Conservation (phyloP, 2,797 vertebrate genomes). For the Ataeniobius toweri region DNA sequence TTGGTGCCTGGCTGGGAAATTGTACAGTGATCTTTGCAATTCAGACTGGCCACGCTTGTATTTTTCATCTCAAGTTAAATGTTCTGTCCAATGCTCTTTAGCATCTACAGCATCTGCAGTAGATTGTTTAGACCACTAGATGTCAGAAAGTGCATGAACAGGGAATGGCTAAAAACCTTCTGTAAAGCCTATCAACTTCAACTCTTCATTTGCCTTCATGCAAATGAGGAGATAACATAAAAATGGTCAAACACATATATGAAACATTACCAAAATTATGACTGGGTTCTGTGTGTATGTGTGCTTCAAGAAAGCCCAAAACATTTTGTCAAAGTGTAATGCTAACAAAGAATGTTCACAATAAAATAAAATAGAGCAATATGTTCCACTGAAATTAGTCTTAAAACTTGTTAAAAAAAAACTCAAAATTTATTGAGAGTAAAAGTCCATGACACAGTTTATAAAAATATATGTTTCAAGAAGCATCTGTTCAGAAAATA, state of each 20-base stretch:
- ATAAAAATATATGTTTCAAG: constrained; percentile 3
- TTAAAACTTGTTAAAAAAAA: neutral
- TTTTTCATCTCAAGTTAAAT: neutral
- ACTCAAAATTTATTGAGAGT: neutral
- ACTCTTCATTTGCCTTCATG: neutral
- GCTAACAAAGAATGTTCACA: neutral
- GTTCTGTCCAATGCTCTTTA: neutral
- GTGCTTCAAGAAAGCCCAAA: too few species aligned
- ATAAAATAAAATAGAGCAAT: neutral
- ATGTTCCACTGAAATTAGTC: neutral
- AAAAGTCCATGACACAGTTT: neutral
- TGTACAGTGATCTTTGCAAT: too few species aligned
- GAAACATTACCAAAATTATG: neutral
- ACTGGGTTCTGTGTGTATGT: neutral
- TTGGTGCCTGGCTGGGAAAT: too few species aligned
- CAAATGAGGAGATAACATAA: neutral
- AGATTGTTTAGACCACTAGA: neutral
- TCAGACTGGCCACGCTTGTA: neutral
- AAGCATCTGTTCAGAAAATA: neutral
- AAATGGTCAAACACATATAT: neutral
- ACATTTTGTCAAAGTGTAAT: too few species aligned
- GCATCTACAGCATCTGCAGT: neutral
- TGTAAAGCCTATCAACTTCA: neutral
- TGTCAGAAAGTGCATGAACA: neutral
- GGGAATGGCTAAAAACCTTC: neutral